Percentiles rank a stretch among this genome's conserved stretches.
Conservation (phyloP, 2,888 invertebrate species). For the Bellardia bayeri region DNA sequence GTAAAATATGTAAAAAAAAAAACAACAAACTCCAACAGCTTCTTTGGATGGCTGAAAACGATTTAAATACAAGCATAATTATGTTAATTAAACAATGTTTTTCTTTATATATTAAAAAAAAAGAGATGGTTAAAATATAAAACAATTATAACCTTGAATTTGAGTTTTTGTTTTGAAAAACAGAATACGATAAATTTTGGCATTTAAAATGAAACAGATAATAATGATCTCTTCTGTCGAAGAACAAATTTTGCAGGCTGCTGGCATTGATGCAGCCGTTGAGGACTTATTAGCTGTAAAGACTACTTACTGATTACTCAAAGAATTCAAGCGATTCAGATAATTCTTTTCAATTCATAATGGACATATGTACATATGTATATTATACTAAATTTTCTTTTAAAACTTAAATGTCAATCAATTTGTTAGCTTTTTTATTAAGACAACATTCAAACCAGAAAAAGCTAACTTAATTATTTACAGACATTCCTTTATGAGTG, state of each 20-base stretch:
- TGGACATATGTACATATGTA: no score
- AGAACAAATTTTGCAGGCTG: no score
- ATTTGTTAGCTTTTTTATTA: neutral
- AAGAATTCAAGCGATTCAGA: no score
- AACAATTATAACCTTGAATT: constrained; percentile 61
- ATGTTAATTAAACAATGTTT: constrained; percentile 67
- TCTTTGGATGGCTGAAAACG: constrained; percentile 64
- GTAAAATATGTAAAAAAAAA: constrained; percentile 39
- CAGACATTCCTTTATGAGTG: constrained; percentile 41
- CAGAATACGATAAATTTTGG: constrained; percentile 39
- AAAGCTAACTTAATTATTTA: constrained; percentile 1
- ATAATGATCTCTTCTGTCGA: no score
- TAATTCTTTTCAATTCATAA: no score
- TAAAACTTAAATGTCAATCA: neutral
- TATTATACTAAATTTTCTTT: neutral
- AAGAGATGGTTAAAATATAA: constrained; percentile 28
- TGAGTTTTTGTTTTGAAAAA: constrained; percentile 46
- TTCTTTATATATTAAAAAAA: constrained; percentile 1
- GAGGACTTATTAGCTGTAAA: no score
- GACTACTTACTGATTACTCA: no score
- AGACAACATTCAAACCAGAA: neutral
- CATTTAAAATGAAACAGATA: constrained; percentile 14
- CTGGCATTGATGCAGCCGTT: no score
- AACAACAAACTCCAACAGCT: constrained; percentile 7
- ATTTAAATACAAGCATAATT: constrained; percentile 68